Percentiles rank a stretch among this genome's conserved stretches.
Conservation (phyloP, 2,113 vertebrate genomes). For the Mormyrus iriodes region DNA sequence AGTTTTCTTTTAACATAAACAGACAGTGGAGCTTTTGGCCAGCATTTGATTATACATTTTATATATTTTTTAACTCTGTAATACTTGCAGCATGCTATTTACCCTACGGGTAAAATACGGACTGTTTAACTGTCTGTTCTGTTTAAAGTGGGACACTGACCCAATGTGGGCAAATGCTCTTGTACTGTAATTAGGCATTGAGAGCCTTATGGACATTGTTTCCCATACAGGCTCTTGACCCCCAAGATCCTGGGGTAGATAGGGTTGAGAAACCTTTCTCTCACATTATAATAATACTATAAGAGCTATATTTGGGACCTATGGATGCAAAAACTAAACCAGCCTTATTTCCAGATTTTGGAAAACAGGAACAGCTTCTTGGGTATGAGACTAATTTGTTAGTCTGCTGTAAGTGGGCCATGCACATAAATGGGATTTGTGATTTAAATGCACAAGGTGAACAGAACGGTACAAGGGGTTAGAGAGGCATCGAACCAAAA, state of each 20-base stretch:
- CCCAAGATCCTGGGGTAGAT: not conserved
- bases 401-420: constrained; percentile 8
- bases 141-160: not conserved
- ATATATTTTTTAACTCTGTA: not conserved
- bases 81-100: not conserved
- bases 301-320: not conserved
- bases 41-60: not conserved
- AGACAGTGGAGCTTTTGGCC: not conserved
- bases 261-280: not conserved
- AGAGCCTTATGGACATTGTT: not conserved
- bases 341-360: not conserved
- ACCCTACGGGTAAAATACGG: not conserved
- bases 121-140: not conserved
- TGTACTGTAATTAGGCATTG: not conserved
- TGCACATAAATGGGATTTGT: not conserved
- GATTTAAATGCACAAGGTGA: not conserved
- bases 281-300: not conserved
- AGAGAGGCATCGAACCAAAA: not conserved
- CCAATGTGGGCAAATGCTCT: not conserved
- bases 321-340: not conserved
- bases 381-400: not conserved
- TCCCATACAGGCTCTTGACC: not conserved
- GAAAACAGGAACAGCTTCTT: not conserved
- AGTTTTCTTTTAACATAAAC: not conserved
- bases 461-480: not conserved